phyloP scores from a whole-genome alignment of 2,888 invertebrate species.

The Dasysyrphus tricinctus region DNA sequence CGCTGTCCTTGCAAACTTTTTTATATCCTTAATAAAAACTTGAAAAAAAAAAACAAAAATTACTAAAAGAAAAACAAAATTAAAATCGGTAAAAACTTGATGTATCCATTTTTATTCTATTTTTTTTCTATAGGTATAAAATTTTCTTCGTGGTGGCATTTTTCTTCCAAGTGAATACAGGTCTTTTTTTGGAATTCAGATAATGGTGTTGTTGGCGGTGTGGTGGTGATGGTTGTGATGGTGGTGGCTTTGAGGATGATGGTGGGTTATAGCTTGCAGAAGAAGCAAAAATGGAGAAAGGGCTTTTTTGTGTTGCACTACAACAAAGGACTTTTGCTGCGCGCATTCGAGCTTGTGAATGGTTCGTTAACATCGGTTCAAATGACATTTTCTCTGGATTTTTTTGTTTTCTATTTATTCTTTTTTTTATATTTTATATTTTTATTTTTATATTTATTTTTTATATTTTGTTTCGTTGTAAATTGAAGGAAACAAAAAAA shows the following conservation, averaged over 20 bases:
- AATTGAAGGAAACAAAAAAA: slow-evolving; percentile 41
- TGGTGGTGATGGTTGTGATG: neutral
- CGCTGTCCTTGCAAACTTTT: slow-evolving; percentile 71
- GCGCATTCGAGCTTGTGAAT: slow-evolving; percentile 73
- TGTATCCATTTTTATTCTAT: slow-evolving; percentile 67
- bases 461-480: slow-evolving; percentile 31
- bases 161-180: slow-evolving; percentile 73
- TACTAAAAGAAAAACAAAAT: slow-evolving; percentile 36
- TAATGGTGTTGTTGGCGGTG: slow-evolving; percentile 16
- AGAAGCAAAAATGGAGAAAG: slow-evolving; percentile 1
- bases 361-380: slow-evolving; percentile 75
- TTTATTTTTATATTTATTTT: too few relatives aligned
- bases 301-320: slow-evolving; percentile 31
- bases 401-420: slow-evolving; percentile 7
- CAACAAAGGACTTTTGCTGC: slow-evolving; percentile 69
- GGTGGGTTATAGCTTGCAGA: neutral
- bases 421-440: neutral
- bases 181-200: slow-evolving; percentile 39
- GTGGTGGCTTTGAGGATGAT: neutral
- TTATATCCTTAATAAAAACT: slow-evolving; percentile 62
- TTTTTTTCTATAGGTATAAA: slow-evolving; percentile 43
- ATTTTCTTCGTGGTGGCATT: slow-evolving; percentile 70
- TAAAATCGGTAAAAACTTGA: slow-evolving; percentile 64
- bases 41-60: slow-evolving; percentile 31
- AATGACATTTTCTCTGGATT: slow-evolving; percentile 68